Evolutionary conservation across 2,888 invertebrate species (phyloP).

Genomic region (Caenorhabditis sp.): DNA sequence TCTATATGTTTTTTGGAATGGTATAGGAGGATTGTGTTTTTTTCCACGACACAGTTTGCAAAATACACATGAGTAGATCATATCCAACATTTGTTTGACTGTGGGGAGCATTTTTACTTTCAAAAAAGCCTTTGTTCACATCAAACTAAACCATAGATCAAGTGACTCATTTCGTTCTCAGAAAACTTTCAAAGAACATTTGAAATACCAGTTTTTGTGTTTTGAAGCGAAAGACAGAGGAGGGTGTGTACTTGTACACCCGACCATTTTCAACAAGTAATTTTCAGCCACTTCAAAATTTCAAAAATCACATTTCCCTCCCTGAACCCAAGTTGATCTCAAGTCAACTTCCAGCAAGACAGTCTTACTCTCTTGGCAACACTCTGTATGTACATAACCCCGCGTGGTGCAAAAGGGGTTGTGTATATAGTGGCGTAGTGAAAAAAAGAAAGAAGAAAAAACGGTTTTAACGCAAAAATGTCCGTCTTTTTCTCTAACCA

Average conservation of each 20-base stretch:
- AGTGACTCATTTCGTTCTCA: background rate
- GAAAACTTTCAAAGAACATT: constrained; percentile 1
- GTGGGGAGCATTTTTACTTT: no score
- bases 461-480: constrained; percentile 25
- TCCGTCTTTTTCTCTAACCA: constrained; percentile 3
- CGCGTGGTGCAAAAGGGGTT: constrained; percentile 26
- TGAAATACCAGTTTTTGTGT: background rate
- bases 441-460: constrained; percentile 22
- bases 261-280: background rate
- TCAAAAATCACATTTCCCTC: background rate
- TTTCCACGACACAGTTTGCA: background rate
- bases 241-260: background rate
- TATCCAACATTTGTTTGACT: no score
- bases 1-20: background rate
- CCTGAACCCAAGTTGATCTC: background rate
- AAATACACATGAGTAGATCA: no score
- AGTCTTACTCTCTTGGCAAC: background rate
- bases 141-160: background rate
- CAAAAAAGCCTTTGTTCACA: no score
- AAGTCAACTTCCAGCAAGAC: background rate
- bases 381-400: constrained; percentile 51
- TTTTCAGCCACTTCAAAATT: background rate
- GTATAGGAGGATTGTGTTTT: background rate
- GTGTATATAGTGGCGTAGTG: constrained; percentile 24
- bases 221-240: background rate